These are phyloP conservation scores for Eupristina koningsbergeri DNA, from an alignment of 1,140 invertebrate genomes.

Conservation along the genomic window DNA sequence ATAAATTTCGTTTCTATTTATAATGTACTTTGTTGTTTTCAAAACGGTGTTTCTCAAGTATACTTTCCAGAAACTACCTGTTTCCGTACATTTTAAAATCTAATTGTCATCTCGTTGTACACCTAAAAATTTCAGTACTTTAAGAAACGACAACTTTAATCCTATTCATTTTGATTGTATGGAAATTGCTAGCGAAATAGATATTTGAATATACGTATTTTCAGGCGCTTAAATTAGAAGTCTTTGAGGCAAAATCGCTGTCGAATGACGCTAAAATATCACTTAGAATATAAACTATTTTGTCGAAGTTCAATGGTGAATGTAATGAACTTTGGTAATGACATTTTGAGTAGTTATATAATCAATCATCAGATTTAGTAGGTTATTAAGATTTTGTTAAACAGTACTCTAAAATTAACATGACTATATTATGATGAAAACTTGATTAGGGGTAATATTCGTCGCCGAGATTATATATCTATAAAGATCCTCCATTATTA, in stretches of 20 bases:
- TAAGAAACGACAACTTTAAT: background rate
- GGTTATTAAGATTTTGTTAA: conserved; percentile 8
- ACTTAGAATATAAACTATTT: background rate
- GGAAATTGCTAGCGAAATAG: background rate
- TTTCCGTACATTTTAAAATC: background rate
- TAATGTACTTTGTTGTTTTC: too few relatives aligned
- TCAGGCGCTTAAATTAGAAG: conserved; percentile 13
- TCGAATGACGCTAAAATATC: background rate
- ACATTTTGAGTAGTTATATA: conserved; percentile 13
- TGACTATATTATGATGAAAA: background rate
- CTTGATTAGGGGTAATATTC: background rate
- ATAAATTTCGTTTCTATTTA: too few relatives aligned
- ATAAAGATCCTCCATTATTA: too few relatives aligned
- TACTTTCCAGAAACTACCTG: background rate
- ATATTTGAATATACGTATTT: conserved; percentile 6
- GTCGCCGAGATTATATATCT: background rate
- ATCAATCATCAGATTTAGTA: background rate
- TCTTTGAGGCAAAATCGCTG: background rate
- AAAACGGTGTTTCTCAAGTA: too few relatives aligned
- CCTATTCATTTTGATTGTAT: background rate
- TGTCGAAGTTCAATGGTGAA: background rate
- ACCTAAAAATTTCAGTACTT: background rate
- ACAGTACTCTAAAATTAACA: background rate
- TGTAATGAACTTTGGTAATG: background rate
- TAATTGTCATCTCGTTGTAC: background rate